Conservation (phyloP, 2,888 invertebrate species). For the Nymphalis polychloros region DNA sequence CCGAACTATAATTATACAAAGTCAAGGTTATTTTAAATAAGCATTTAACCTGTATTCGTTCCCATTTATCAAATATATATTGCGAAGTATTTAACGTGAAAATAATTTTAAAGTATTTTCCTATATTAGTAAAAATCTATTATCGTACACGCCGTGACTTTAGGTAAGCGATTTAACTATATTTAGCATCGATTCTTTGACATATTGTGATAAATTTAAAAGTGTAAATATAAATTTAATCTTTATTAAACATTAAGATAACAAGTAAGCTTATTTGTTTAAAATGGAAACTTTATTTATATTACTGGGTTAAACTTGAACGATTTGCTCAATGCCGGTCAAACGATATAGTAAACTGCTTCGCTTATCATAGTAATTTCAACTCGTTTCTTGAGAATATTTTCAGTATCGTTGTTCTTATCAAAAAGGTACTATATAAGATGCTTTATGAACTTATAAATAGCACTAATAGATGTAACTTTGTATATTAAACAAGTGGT, state of each 20-base stretch:
- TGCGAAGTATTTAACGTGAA: neutral
- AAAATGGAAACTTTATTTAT: slow-evolving; percentile 8
- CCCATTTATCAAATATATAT: slow-evolving; percentile 1
- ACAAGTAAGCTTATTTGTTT: slow-evolving; percentile 10
- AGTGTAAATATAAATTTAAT: slow-evolving; percentile 27
- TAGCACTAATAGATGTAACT: slow-evolving; percentile 35
- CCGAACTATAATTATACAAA: slow-evolving; percentile 13
- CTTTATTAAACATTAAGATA: slow-evolving; percentile 21
- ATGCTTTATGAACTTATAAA: slow-evolving; percentile 33
- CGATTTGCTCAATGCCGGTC: slow-evolving; percentile 19
- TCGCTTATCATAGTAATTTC: slow-evolving; percentile 17
- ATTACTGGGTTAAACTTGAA: slow-evolving; percentile 38
- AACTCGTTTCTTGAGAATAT: slow-evolving; percentile 33
- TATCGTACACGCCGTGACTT: neutral
- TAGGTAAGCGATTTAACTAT: slow-evolving; percentile 29
- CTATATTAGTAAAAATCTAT: neutral
- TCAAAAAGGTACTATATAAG: slow-evolving; percentile 43
- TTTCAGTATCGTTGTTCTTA: slow-evolving; percentile 38
- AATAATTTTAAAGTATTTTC: neutral
- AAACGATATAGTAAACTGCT: neutral
- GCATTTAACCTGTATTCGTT: neutral
- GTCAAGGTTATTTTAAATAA: slow-evolving; percentile 20
- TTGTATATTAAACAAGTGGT: slow-evolving; percentile 22
- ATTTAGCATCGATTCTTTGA: slow-evolving; percentile 29
- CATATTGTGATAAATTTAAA: slow-evolving; percentile 18